Base-by-base conservation (phyloP, 2,797 vertebrate species). In the Gallirallus australis region DNA sequence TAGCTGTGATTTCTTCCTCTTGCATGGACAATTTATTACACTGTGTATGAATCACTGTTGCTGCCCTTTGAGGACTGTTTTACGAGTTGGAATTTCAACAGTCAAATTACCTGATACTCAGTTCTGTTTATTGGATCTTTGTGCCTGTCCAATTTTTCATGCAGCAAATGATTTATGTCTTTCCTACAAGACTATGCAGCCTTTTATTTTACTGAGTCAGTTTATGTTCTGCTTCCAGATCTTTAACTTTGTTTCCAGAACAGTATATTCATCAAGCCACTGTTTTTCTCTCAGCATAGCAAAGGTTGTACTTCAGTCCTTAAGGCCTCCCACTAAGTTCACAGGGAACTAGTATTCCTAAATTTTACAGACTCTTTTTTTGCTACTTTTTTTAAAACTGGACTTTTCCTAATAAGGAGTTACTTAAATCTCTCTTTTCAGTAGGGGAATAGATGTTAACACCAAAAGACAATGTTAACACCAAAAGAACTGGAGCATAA, bases 221-320 rank as follows among this genome's bases (percentile, higher is more conserved):
- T 77, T 84, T 73, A 85, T 37, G 4, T 35, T 56, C 16, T 59
- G 15, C 33, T 93, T 90, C 53, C 45, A 83, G 15, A 82, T 65
- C 64, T 88, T 80, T 77, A 80, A 47, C 39, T 85, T 53, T 68
- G 7, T 94, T 94, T 94, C 65, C 69, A 88, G 65, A 88, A 12
- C 18, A 54, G 25, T 68, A 11, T 68, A 90, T 88, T 96, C 4
- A 48, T 80, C 64, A 85, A 93, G 37, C 15, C 31, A 71, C 23
- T 91, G 69, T 81, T 94, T 94, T 91, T 71, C 31, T 71, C 31
- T 89, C 27, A 88, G 28, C 8, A 23, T 53, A 85, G 25, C 31
- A 81, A 20, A 78, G 17, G 31, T 63, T 63, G 45, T 73, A 92
- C 85, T 80, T 89, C 52, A 80, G 45, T 56, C 39, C 30, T 75